These are phyloP conservation scores for Diachrysia chrysitis DNA, from an alignment of 2,888 invertebrate species.

Conservation along the genomic window DNA sequence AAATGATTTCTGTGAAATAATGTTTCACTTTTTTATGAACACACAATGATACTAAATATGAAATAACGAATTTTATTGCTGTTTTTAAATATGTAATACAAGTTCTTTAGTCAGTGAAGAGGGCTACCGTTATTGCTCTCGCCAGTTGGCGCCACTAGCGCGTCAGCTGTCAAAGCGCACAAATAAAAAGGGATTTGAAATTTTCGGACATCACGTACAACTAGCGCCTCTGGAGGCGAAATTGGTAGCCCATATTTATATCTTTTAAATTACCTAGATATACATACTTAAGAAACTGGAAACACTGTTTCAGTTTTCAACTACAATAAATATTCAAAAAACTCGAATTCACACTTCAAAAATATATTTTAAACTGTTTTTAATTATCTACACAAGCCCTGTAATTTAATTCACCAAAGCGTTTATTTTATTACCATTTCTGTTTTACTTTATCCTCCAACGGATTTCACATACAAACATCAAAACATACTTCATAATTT, in stretches of 20 bases:
- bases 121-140: no score
- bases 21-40: no score
- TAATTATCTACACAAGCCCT: slow-evolving; percentile 54
- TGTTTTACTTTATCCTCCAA: slow-evolving; percentile 14
- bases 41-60: neutral
- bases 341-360: slow-evolving; percentile 38
- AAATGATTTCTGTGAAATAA: neutral
- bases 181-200: no score
- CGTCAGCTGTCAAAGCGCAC: no score
- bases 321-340: slow-evolving; percentile 32
- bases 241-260: no score
- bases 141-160: no score
- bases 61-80: neutral
- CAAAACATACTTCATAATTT: no score
- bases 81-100: neutral
- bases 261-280: neutral
- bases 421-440: slow-evolving; percentile 46
- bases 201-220: no score
- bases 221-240: no score
- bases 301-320: slow-evolving; percentile 10
- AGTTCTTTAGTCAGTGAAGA: slow-evolving; percentile 13
- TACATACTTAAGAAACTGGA: slow-evolving; percentile 14
- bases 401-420: slow-evolving; percentile 55
- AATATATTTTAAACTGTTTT: slow-evolving; percentile 49
- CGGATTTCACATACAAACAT: neutral